phyloP scores from a whole-genome alignment of 1,140 invertebrate species.

The Aphis craccivora region DNA sequence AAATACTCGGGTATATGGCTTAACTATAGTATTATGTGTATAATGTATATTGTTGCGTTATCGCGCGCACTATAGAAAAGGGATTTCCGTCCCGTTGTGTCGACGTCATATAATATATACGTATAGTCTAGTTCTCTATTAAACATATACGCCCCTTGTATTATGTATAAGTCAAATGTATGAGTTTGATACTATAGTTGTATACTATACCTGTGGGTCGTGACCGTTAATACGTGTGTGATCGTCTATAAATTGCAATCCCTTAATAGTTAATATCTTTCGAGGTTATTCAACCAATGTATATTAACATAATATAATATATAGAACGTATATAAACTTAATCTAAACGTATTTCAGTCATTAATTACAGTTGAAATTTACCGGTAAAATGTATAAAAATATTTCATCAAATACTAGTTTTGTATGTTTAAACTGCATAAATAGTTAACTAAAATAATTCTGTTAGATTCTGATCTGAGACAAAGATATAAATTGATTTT shows the following conservation, averaged over 20 bases:
- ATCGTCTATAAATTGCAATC: slow-evolving; percentile 5
- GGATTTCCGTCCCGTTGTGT: background rate
- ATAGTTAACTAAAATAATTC: background rate
- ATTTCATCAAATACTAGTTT: background rate
- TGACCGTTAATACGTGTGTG: background rate
- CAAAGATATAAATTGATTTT: background rate
- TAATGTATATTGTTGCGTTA: background rate
- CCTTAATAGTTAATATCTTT: background rate
- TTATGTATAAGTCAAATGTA: slow-evolving; percentile 3
- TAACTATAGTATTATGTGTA: background rate
- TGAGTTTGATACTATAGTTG: slow-evolving; percentile 1
- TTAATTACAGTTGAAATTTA: background rate
- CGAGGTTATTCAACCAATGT: background rate
- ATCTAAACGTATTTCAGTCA: background rate
- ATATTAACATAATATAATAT: background rate
- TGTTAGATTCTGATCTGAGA: background rate
- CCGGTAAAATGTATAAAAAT: background rate
- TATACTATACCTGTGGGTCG: background rate
- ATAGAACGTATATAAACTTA: background rate
- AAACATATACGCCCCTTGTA: background rate
- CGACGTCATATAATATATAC: background rate
- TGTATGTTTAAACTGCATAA: too few relatives aligned
- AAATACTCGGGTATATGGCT: background rate
- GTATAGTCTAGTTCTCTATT: background rate
- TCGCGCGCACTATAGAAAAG: background rate